A percentile compares a stretch with the other conserved stretches of the same genome.
phyloP scores from a whole-genome alignment of 2,888 invertebrate genomes.

The Adelognathus sp. region DNA sequence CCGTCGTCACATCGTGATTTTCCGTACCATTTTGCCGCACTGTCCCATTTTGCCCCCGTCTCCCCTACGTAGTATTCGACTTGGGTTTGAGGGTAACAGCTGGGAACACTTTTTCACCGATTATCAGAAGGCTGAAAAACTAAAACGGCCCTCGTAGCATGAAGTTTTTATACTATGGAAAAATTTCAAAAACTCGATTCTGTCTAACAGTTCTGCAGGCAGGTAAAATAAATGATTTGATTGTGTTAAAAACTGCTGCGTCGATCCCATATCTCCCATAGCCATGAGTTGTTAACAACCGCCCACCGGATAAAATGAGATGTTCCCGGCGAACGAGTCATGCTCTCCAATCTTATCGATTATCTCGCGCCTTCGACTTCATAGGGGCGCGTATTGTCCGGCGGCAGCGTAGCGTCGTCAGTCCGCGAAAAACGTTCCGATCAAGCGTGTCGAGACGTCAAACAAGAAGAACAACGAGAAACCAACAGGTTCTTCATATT shows the following conservation, averaged over 20 bases:
- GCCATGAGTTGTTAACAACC: not conserved
- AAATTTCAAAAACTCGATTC: not conserved
- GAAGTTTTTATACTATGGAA: no score
- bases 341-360: slow-evolving; percentile 27
- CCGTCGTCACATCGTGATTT: no score
- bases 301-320: slow-evolving; percentile 31
- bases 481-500: not conserved
- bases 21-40: no score
- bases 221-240: not conserved
- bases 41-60: no score
- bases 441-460: not conserved
- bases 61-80: no score
- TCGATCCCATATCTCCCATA: not conserved
- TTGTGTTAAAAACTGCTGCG: not conserved
- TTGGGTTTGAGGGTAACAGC: no score
- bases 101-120: no score
- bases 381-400: not conserved
- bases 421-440: slow-evolving; percentile 2
- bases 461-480: not conserved
- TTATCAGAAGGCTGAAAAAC: no score
- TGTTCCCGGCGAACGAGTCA: not conserved
- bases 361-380: not conserved
- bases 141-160: no score
- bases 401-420: not conserved
- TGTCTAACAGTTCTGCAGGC: no score